These are phyloP conservation scores for Blera fallax DNA, from an alignment of 2,888 invertebrate genomes.

Conservation along the genomic window DNA sequence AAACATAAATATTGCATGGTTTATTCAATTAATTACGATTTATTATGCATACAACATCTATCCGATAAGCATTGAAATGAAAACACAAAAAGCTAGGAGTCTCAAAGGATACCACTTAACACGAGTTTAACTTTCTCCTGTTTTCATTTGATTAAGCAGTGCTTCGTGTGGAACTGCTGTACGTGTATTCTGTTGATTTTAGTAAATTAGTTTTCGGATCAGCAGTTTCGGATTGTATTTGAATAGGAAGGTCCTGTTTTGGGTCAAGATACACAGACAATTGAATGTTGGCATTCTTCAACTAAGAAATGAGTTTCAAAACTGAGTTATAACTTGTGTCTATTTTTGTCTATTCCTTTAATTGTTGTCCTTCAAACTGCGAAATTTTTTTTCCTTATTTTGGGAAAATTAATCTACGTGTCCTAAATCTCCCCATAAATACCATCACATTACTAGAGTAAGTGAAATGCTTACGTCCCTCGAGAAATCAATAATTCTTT, in stretches of 20 bases:
- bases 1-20: not conserved
- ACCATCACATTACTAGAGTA: not conserved
- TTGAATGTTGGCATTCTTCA: too few relatives aligned
- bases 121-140: not conserved
- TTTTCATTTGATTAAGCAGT: not conserved
- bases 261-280: not conserved
- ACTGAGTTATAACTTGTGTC: not conserved
- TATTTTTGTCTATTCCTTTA: not conserved
- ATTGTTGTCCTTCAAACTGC: not conserved
- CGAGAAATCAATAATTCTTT: not conserved
- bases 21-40: conserved; percentile 27
- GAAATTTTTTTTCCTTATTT: not conserved
- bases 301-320: too few relatives aligned
- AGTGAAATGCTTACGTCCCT: not conserved
- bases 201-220: not conserved
- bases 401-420: not conserved
- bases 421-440: not conserved
- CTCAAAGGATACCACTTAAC: not conserved
- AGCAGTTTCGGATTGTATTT: not conserved
- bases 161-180: not conserved
- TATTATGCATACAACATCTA: conserved; percentile 29
- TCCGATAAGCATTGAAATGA: conserved; percentile 10
- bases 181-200: not conserved
- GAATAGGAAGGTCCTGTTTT: not conserved
- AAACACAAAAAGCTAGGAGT: not conserved